Evolutionary conservation across 2,888 invertebrate genomes (phyloP).

Genomic region (Leptinotarsa peninsularis): DNA sequence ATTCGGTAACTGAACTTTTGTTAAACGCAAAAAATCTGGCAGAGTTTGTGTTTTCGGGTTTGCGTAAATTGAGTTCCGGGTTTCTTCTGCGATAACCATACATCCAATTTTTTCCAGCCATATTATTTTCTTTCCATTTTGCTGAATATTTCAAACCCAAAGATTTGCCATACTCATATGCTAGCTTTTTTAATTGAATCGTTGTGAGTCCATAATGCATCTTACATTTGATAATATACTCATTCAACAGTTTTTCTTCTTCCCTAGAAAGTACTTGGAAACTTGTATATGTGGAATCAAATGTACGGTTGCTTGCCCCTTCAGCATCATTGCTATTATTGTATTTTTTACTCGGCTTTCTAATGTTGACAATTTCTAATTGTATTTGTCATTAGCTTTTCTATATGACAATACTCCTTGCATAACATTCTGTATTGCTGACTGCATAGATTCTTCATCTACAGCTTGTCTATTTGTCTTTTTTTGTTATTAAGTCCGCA

Average conservation of each 20-base stretch:
- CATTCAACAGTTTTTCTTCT: constrained; percentile 34
- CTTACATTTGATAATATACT: constrained; percentile 32
- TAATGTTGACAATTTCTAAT: neutral
- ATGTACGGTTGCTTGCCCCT: neutral
- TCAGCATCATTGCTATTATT: neutral
- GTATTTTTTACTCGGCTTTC: neutral
- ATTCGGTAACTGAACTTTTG: constrained; percentile 45
- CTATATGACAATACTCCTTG: constrained; percentile 21
- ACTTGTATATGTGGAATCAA: constrained; percentile 7
- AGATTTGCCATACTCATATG: constrained; percentile 21
- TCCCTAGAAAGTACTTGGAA: neutral
- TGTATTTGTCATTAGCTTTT: neutral
- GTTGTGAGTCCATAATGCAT: constrained; percentile 26
- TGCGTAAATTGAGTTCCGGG: constrained; percentile 41
- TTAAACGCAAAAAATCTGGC: constrained; percentile 51
- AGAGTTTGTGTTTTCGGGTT: constrained; percentile 44
- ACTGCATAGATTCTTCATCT: constrained; percentile 1
- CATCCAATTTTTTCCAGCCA: neutral
- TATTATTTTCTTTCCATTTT: neutral
- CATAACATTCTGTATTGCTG: neutral
- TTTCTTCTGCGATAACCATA: constrained; percentile 24
- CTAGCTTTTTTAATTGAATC: constrained; percentile 25
- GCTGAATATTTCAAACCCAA: neutral
- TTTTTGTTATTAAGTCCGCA: neutral
- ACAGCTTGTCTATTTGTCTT: constrained; percentile 9